Evolutionary conservation across 2,113 vertebrate genomes (phyloP).

Genomic region (Motacilla alba): DNA sequence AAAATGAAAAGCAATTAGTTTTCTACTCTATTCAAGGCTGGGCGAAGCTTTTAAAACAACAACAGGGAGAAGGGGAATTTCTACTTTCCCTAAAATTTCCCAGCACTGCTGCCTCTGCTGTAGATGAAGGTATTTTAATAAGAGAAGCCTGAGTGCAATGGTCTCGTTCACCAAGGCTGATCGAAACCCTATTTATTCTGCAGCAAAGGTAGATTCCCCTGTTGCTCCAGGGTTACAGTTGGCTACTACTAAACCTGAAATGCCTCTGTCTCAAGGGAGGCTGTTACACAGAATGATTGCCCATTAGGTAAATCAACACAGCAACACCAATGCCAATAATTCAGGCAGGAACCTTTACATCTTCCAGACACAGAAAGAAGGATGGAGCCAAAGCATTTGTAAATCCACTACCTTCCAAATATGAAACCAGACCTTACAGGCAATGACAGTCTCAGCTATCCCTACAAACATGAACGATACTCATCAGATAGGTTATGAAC

Average conservation of each 20-base stretch:
- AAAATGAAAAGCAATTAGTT: slow-evolving; percentile 65
- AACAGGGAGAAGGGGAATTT: slow-evolving; percentile 61
- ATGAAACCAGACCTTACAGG: neutral
- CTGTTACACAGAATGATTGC: slow-evolving; percentile 35
- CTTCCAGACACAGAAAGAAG: neutral
- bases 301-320: slow-evolving; percentile 53
- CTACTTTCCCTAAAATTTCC: slow-evolving; percentile 37
- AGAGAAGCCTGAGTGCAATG: neutral
- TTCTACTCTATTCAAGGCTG: slow-evolving; percentile 32
- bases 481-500: neutral
- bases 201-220: slow-evolving; percentile 32
- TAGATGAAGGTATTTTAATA: slow-evolving; percentile 42
- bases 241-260: slow-evolving; percentile 11
- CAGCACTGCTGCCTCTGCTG: slow-evolving; percentile 1
- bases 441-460: neutral
- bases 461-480: neutral
- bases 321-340: neutral
- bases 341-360: neutral
- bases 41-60: slow-evolving; percentile 62
- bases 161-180: neutral
- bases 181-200: slow-evolving; percentile 35
- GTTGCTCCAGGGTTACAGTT: neutral
- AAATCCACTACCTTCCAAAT: neutral
- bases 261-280: neutral
- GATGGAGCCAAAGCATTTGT: neutral